These are phyloP conservation scores for Orthonyx spaldingii DNA, from an alignment of 2,113 vertebrate genomes.

Conservation along the genomic window DNA sequence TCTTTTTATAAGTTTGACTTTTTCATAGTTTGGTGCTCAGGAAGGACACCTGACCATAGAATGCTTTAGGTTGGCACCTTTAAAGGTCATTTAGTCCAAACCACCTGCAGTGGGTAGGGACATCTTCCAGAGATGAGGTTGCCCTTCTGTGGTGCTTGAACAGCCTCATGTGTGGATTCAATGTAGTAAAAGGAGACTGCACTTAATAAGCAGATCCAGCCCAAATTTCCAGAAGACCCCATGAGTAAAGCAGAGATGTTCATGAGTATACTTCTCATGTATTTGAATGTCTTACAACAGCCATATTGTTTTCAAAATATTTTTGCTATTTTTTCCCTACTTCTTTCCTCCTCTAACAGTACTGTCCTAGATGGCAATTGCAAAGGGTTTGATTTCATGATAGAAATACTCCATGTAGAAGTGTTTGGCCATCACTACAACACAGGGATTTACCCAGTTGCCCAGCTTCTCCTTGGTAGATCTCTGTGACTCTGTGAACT, in stretches of 20 bases:
- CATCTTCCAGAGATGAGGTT: background rate
- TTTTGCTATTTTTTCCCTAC: background rate
- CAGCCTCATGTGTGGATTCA: background rate
- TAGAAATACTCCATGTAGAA: background rate
- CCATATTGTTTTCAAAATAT: background rate
- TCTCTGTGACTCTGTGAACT: background rate
- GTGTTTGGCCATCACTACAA: background rate
- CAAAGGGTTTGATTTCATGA: background rate
- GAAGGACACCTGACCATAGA: background rate
- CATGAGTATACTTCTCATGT: background rate
- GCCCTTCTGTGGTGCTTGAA: background rate
- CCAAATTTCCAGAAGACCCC: background rate
- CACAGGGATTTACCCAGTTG: background rate
- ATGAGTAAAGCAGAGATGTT: background rate
- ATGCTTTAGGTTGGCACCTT: background rate
- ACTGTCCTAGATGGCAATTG: background rate
- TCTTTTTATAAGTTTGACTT: background rate
- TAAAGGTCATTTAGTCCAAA: background rate
- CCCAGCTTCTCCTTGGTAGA: background rate
- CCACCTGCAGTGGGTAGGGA: background rate
- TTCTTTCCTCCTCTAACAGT: background rate
- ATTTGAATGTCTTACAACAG: background rate
- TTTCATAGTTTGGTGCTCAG: background rate
- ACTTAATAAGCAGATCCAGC: background rate
- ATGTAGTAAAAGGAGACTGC: background rate